Percentiles rank a stretch among this genome's conserved stretches.
Conservation (phyloP, 2,888 invertebrate genomes). For the Smittia sp. region DNA sequence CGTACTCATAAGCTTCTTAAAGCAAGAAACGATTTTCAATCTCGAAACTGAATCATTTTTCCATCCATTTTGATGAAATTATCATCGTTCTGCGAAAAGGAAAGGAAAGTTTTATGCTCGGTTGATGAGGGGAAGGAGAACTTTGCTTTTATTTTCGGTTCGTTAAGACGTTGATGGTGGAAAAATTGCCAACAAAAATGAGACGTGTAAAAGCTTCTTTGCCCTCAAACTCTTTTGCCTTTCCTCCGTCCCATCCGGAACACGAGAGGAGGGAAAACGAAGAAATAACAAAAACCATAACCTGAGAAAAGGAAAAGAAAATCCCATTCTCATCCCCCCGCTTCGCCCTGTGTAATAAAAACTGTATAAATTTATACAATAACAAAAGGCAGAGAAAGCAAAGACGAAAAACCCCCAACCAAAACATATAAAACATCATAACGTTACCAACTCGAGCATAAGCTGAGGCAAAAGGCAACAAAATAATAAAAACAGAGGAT, state of each 20-base stretch:
- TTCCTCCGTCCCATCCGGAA: background rate
- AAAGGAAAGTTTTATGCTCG: background rate
- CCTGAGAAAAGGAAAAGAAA: background rate
- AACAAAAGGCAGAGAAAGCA: conserved; percentile 27
- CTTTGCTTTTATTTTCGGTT: conserved; percentile 3
- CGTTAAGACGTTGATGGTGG: conserved; percentile 18
- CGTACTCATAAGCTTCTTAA: background rate
- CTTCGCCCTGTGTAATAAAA: conserved; percentile 37
- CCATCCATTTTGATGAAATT: conserved; percentile 2
- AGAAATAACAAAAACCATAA: background rate
- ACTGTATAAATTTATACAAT: conserved; percentile 39
- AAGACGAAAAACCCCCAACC: conserved; percentile 17
- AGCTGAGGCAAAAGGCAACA: conserved; percentile 31
- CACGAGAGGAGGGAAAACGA: background rate
- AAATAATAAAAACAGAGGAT: background rate
- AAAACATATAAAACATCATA: conserved; percentile 33
- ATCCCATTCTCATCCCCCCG: background rate
- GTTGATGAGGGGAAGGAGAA: background rate
- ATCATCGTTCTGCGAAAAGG: background rate
- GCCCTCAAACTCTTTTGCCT: background rate
- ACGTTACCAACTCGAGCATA: conserved; percentile 35
- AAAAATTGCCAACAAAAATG: conserved; percentile 21
- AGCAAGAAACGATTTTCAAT: background rate
- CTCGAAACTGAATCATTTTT: conserved; percentile 12
- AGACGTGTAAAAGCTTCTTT: conserved; percentile 11